Evolutionary conservation across 1,140 invertebrate genomes (phyloP).

Genomic region (Bombyx mori): ASM3026992v2 NC_085115.1:15093501-15094000

Average conservation of each 20-base stretch:
- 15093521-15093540: slow-evolving; percentile 3
- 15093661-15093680: slow-evolving; percentile 73
- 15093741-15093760: slow-evolving; percentile 77
- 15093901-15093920: no score
- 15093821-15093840: no score
- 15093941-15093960: no score
- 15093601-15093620: slow-evolving; percentile 61
- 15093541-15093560: slow-evolving; percentile 55
- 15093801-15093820: no score
- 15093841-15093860: no score
- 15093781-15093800: no score
- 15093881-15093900: no score
- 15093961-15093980: no score
- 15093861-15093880: no score
- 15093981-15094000: no score
- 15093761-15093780: slow-evolving; percentile 51
- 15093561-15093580: slow-evolving; percentile 56
- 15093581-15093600: slow-evolving; percentile 61
- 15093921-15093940: no score
- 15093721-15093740: slow-evolving; percentile 83
- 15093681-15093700: slow-evolving; percentile 71
- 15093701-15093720: slow-evolving; percentile 70
- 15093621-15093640: slow-evolving; percentile 69
- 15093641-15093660: slow-evolving; percentile 73
- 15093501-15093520: not conserved